Conservation (phyloP, 2,888 invertebrate genomes). For the Tridacna gigas region DNA sequence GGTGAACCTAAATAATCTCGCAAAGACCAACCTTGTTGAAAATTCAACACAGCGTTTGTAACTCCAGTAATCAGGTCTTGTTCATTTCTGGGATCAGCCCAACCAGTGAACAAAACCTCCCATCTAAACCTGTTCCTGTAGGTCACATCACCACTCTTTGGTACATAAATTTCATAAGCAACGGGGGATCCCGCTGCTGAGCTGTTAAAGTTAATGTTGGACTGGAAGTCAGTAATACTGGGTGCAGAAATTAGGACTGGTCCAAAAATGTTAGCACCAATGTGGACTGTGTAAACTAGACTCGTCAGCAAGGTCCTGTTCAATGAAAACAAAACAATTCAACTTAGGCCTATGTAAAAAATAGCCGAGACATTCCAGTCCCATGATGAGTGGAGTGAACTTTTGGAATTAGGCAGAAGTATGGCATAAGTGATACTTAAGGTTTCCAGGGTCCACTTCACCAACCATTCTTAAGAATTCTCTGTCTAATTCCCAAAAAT, state of each 20-base stretch:
- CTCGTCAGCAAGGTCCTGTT: slow-evolving; percentile 60
- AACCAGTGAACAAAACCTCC: slow-evolving; percentile 47
- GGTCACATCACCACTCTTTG: slow-evolving; percentile 23
- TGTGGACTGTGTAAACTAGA: slow-evolving; percentile 61
- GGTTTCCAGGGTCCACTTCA: no score
- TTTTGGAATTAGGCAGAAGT: no score
- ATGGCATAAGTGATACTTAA: no score
- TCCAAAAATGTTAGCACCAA: slow-evolving; percentile 43
- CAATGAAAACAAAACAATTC: neutral
- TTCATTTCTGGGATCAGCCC: slow-evolving; percentile 42
- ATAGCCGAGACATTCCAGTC: no score
- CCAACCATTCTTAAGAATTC: no score
- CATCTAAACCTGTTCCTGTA: slow-evolving; percentile 42
- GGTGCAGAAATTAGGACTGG: slow-evolving; percentile 53
- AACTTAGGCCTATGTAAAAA: no score
- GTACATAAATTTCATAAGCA: slow-evolving; percentile 38
- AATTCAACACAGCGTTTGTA: neutral
- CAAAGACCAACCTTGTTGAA: slow-evolving; percentile 1
- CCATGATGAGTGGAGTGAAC: no score
- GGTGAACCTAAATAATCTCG: no score
- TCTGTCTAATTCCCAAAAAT: no score
- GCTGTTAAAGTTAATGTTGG: slow-evolving; percentile 26
- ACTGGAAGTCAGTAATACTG: slow-evolving; percentile 20
- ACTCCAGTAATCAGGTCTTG: neutral
- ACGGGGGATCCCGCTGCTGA: slow-evolving; percentile 17